Conservation (phyloP, 2,113 vertebrate genomes). For the Chaetura pelagica region DNA sequence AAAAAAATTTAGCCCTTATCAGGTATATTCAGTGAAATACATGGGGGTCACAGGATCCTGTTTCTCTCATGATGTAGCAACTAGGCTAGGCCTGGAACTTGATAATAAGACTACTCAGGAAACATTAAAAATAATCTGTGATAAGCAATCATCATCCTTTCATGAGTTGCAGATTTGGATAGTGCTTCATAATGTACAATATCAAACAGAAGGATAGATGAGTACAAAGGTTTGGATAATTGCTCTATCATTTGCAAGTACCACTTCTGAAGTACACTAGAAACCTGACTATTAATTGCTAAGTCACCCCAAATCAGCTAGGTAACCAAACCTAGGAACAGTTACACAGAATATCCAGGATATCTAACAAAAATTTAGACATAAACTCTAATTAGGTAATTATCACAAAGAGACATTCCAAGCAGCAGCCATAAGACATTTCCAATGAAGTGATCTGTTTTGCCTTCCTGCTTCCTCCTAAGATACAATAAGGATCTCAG, state of each 20-base stretch:
- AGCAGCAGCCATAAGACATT: not conserved
- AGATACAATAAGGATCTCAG: not conserved
- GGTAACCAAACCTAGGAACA: not conserved
- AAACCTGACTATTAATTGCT: not conserved
- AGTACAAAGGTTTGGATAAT: not conserved
- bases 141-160: not conserved
- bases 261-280: not conserved
- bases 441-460: not conserved
- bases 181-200: accelerated
- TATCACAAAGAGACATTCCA: not conserved
- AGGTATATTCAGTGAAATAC: not conserved
- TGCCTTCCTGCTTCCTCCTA: not conserved
- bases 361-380: not conserved
- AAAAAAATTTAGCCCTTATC: not conserved
- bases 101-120: not conserved
- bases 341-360: not conserved
- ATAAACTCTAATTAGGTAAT: not conserved
- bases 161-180: not conserved
- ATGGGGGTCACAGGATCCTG: not conserved
- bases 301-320: not conserved
- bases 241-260: not conserved
- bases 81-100: not conserved
- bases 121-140: not conserved
- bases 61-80: not conserved
- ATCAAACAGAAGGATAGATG: not conserved